Evolutionary conservation across 2,888 invertebrate species (phyloP).

Genomic region (Leptothorax acervorum): DNA sequence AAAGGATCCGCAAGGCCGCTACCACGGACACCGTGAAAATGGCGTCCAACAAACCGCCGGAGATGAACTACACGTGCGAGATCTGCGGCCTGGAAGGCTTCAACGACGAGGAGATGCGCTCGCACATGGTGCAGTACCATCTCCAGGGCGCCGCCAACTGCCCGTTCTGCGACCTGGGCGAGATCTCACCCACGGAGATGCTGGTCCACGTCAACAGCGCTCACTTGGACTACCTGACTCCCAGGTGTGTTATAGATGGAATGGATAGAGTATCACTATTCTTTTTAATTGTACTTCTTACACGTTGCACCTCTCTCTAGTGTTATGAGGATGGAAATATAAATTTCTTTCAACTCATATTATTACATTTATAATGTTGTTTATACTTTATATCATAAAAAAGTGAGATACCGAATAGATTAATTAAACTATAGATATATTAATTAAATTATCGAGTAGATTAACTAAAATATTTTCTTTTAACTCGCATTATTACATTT

Average conservation of each 20-base stretch:
- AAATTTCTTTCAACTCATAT: neutral
- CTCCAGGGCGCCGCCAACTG: slow-evolving; percentile 92
- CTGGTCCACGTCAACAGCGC: slow-evolving; percentile 93
- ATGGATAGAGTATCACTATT: neutral
- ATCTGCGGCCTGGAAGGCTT: slow-evolving; percentile 94
- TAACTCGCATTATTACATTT: neutral
- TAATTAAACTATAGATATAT: neutral
- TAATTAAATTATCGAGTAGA: neutral
- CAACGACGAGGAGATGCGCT: slow-evolving; percentile 92
- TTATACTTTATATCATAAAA: neutral
- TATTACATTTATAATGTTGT: neutral
- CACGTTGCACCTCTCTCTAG: no score
- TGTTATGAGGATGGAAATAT: neutral
- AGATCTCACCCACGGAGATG: slow-evolving; percentile 91
- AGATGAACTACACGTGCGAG: slow-evolving; percentile 91
- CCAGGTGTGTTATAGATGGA: slow-evolving; percentile 76
- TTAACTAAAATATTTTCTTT: neutral
- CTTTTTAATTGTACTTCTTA: neutral
- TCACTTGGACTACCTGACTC: slow-evolving; percentile 94
- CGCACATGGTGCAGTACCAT: slow-evolving; percentile 92
- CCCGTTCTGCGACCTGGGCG: slow-evolving; percentile 93
- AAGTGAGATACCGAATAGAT: neutral
- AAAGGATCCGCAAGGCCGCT: slow-evolving; percentile 49
- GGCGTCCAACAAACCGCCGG: slow-evolving; percentile 87
- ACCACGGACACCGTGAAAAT: slow-evolving; percentile 73